Evolutionary conservation across 2,888 invertebrate species (phyloP).

Genomic region (Chesias legatella): DNA sequence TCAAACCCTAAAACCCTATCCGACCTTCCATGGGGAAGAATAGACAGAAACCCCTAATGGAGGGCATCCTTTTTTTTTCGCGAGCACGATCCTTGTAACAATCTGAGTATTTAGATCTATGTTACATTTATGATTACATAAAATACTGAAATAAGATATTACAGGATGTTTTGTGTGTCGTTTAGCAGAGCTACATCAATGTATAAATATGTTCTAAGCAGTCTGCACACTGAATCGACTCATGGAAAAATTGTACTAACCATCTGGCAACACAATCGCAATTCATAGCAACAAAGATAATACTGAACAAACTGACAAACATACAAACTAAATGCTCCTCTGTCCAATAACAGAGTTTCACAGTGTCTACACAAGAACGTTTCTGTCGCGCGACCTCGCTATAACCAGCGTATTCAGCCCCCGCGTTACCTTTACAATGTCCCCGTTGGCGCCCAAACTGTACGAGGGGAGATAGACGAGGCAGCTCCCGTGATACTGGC

Average conservation of each 20-base stretch:
- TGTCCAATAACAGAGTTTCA: slow-evolving; percentile 75
- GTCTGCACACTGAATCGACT: slow-evolving; percentile 14
- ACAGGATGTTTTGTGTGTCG: too few relatives aligned
- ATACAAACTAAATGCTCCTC: slow-evolving; percentile 60
- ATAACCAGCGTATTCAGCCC: slow-evolving; percentile 48
- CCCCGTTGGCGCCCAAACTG: slow-evolving; percentile 31
- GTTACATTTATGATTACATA: too few relatives aligned
- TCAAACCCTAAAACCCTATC: too few relatives aligned
- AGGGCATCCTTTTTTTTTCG: too few relatives aligned
- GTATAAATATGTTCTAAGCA: slow-evolving; percentile 12
- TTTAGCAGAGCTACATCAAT: too few relatives aligned
- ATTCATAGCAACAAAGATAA: slow-evolving; percentile 74
- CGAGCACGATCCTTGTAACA: too few relatives aligned
- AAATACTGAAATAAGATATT: too few relatives aligned
- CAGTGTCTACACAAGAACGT: slow-evolving; percentile 68
- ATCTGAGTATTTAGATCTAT: too few relatives aligned
- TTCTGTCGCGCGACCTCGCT: slow-evolving; percentile 71
- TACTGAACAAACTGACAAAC: slow-evolving; percentile 60
- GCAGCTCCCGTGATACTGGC: slow-evolving; percentile 56
- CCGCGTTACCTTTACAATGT: slow-evolving; percentile 32
- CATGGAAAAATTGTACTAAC: slow-evolving; percentile 26
- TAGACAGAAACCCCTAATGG: too few relatives aligned
- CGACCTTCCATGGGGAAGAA: too few relatives aligned
- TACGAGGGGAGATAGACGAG: slow-evolving; percentile 41
- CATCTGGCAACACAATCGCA: slow-evolving; percentile 66